These are phyloP conservation scores for Tiaroga cobitis DNA, from an alignment of 2,797 vertebrate species.

Conservation along the genomic window DNA sequence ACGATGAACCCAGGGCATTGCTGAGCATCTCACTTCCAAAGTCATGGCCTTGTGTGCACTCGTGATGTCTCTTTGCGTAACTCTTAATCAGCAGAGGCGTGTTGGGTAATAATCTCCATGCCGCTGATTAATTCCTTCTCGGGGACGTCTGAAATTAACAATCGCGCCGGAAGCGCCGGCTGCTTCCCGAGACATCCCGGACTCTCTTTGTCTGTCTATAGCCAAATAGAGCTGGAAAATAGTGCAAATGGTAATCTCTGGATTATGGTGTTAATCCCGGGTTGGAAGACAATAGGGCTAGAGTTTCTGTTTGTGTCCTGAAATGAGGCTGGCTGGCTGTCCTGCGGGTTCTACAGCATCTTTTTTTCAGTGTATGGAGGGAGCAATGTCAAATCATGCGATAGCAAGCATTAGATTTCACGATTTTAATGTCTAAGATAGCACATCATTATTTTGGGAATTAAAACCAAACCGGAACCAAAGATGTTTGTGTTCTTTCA, in stretches of 20 bases:
- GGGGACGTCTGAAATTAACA: slow-evolving; percentile 30
- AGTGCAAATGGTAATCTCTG: slow-evolving; percentile 47
- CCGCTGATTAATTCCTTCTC: slow-evolving; percentile 35
- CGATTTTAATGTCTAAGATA: not conserved
- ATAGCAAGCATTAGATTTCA: not conserved
- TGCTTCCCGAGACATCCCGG: slow-evolving; percentile 24
- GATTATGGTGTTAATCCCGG: slow-evolving; percentile 54
- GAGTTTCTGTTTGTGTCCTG: slow-evolving; percentile 2
- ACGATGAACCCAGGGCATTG: not conserved
- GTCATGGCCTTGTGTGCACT: not conserved
- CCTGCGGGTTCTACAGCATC: not conserved
- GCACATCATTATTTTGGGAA: not conserved
- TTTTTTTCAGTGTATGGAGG: not conserved
- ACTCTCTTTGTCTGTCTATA: not conserved
- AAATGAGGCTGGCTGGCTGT: not conserved
- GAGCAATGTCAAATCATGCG: not conserved
- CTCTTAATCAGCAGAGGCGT: slow-evolving; percentile 26
- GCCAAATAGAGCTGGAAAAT: slow-evolving; percentile 18
- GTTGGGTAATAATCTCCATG: slow-evolving; percentile 42
- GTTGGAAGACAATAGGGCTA: slow-evolving; percentile 33
- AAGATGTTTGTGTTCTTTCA: slow-evolving; percentile 28
- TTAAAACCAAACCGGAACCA: slow-evolving; percentile 4
- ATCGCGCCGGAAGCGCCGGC: not conserved
- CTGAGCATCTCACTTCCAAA: not conserved
- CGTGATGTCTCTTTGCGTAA: slow-evolving; percentile 44